Evolutionary conservation across 2,797 vertebrate genomes (phyloP).

Genomic region (Catamblyrhynchus diadema): DNA sequence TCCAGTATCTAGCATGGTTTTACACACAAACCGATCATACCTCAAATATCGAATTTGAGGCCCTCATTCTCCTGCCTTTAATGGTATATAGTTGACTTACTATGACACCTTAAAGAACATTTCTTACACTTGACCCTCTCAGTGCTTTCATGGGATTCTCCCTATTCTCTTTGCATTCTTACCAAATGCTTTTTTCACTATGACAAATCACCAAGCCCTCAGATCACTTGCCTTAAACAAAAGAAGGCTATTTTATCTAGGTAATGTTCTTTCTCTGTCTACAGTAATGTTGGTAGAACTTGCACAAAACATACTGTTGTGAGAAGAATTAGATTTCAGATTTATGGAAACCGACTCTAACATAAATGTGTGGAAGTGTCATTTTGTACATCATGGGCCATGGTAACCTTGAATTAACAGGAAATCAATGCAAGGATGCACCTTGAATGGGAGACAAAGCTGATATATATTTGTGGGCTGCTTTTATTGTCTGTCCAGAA

Average conservation of each 20-base stretch:
- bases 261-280: not conserved
- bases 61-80: constrained; percentile 25
- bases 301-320: not conserved
- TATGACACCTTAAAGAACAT: constrained; percentile 19
- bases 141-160: constrained; percentile 40
- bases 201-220: not conserved
- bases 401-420: not conserved
- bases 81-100: not conserved
- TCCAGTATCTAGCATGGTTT: constrained; percentile 8
- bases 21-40: not conserved
- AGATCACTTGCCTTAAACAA: constrained; percentile 49
- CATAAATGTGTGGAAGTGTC: not conserved
- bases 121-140: constrained; percentile 25
- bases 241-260: constrained; percentile 25
- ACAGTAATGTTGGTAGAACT: not conserved
- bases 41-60: not conserved
- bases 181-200: constrained; percentile 60
- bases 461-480: not conserved
- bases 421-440: not conserved
- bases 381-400: not conserved
- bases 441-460: not conserved
- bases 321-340: not conserved
- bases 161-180: not conserved
- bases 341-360: not conserved
- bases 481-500: not conserved